Evolutionary conservation across 2,888 invertebrate species (phyloP), one percentile per base, ranked within the genome.

Genomic region (Eupithecia exiguata): DNA sequence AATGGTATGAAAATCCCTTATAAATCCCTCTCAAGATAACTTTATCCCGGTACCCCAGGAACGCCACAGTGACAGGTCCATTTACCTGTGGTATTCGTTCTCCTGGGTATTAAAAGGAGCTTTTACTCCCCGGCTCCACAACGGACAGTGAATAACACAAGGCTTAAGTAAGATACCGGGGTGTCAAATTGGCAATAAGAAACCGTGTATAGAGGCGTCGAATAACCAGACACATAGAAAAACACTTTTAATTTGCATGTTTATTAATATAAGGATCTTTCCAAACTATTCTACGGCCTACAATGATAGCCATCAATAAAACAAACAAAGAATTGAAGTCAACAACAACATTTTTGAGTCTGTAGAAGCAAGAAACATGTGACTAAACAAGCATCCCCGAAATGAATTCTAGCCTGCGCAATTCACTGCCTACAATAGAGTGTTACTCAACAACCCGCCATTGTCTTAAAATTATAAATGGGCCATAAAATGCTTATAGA

Each of bases 401-500:
- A 78, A 76, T 79, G 79, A 75, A 76, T 72, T 72, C 77, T 79
- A 80, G 78, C 78, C 80, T 82, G 77, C 78, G 78, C 78, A 75
- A 76, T 75, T 83, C 74, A 81, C 82, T 82, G 81, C 78, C 78
- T 78, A 43, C 83, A 81, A 84, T 86, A 84, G 87, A 85, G 80
- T 77, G 80, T 82, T 85, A 85, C 87, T 86, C 87, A 88, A 87
- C 82, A 77, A 77, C 77, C 80, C 81, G 82, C 92, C 88, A 93
- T 93, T 93, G 93, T 93, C 91, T 84, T 82, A 85, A 87, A 88
- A 88, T 89, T 86, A 89, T 89, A 88, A 91, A 88, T 87, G 80
- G 83, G 84, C 86, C 80, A 88, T 93, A 90, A 91, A 88, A 82
- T 85, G 84, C 87, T 87, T 88, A 84, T 84, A 88, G 82, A 85